A percentile compares a stretch with the other conserved stretches of the same genome.
These are phyloP conservation scores for Tribolium madens DNA, from an alignment of 1,140 invertebrate species.

Conservation along the genomic window DNA sequence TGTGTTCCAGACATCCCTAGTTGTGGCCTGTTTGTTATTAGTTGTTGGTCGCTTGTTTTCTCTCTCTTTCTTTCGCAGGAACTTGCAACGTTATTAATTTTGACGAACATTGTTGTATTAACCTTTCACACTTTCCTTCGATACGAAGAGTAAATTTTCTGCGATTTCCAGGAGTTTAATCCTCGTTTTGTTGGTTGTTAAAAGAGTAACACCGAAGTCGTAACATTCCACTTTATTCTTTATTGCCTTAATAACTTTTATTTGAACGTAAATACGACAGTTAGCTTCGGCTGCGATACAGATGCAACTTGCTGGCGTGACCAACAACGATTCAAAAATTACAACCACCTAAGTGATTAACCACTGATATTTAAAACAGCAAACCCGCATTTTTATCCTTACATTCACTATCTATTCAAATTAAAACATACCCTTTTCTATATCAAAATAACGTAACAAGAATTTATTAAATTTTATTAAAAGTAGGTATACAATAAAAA, in stretches of 20 bases:
- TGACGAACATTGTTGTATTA: background rate
- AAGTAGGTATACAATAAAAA: too few relatives aligned
- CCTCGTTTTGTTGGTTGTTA: constrained; percentile 13
- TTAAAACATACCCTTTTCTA: background rate
- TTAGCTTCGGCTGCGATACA: background rate
- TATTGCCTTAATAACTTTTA: constrained; percentile 31
- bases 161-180: background rate
- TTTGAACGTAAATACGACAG: constrained; percentile 6
- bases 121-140: constrained; percentile 2
- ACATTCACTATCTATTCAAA: background rate
- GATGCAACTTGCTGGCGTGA: background rate
- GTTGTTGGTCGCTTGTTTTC: constrained; percentile 3
- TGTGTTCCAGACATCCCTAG: constrained; percentile 13
- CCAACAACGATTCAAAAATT: constrained; percentile 1
- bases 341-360: background rate
- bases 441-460: background rate
- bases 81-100: constrained; percentile 22
- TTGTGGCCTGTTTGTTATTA: constrained; percentile 30
- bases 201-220: constrained; percentile 16
- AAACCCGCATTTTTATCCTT: background rate
- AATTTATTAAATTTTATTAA: too few relatives aligned
- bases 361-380: background rate
- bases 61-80: background rate
- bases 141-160: constrained; percentile 8
- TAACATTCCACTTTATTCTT: constrained; percentile 24